Conservation (phyloP, 2,113 vertebrate species). For the Nothoprocta pentlandii region DNA sequence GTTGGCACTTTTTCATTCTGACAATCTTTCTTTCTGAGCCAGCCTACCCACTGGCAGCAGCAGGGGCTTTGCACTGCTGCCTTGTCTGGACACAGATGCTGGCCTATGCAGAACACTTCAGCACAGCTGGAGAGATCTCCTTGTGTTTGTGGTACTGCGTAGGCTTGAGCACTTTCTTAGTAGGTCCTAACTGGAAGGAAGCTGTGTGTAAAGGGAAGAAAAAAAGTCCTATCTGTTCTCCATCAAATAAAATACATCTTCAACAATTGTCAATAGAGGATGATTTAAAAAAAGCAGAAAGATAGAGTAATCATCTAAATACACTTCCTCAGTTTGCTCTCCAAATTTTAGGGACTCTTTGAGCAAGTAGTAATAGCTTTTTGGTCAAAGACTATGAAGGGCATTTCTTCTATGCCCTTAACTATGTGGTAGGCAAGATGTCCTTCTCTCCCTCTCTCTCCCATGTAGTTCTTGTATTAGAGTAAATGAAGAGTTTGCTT, state of each 20-base stretch:
- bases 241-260: background rate
- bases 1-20: background rate
- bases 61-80: background rate
- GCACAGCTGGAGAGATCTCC: background rate
- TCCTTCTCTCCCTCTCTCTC: background rate
- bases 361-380: background rate
- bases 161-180: background rate
- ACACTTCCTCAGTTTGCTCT: background rate
- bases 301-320: background rate
- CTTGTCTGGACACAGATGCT: background rate
- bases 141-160: background rate
- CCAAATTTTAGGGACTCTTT: background rate
- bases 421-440: background rate
- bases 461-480: background rate
- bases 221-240: background rate
- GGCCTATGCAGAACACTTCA: background rate
- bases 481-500: background rate
- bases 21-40: background rate
- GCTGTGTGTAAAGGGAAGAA: background rate
- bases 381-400: background rate
- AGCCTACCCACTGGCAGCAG: background rate
- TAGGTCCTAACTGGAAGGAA: background rate
- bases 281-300: background rate
- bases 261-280: background rate
- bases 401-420: background rate